These are phyloP conservation scores for Neostethus bicornis DNA, from an alignment of 2,797 vertebrate genomes.

Conservation along the genomic window DNA sequence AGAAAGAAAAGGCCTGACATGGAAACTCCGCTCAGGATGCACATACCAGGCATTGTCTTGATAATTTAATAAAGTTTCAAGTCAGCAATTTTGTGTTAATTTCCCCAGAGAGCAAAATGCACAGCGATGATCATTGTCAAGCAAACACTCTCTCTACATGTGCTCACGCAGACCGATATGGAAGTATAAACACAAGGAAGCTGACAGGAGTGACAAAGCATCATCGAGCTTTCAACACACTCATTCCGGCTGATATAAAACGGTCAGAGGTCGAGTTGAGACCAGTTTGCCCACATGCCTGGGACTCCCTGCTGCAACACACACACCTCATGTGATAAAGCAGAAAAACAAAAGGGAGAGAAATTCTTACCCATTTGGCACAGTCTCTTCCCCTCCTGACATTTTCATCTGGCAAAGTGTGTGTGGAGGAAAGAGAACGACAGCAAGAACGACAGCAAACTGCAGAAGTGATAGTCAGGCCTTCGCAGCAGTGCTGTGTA, in stretches of 20 bases:
- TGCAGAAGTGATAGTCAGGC: conserved; percentile 54
- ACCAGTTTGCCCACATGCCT: conserved; percentile 66
- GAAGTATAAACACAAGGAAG: background rate
- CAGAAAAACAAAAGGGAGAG: conserved; percentile 8
- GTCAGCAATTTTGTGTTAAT: conserved; percentile 66
- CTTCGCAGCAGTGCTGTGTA: conserved; percentile 56
- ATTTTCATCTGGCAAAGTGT: conserved; percentile 78
- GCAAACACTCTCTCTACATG: conserved; percentile 6
- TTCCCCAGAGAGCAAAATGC: conserved; percentile 56
- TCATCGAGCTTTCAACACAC: conserved; percentile 11
- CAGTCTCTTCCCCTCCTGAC: conserved; percentile 78
- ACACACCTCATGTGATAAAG: conserved; percentile 14
- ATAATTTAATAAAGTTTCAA: conserved; percentile 61
- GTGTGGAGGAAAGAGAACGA: conserved; percentile 24
- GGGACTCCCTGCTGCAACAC: conserved; percentile 19
- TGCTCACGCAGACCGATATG: conserved; percentile 3
- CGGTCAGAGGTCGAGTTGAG: conserved; percentile 7
- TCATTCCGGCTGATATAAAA: conserved; percentile 11
- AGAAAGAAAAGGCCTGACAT: conserved; percentile 18
- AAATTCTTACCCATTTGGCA: conserved; percentile 79
- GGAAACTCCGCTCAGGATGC: conserved; percentile 32
- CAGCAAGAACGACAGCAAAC: conserved; percentile 23
- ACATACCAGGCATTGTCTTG: conserved; percentile 48
- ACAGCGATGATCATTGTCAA: conserved; percentile 60
- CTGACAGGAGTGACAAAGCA: conserved; percentile 52